phyloP scores from a whole-genome alignment of 2,113 vertebrate genomes.

The Pristiophorus japonicus region DNA sequence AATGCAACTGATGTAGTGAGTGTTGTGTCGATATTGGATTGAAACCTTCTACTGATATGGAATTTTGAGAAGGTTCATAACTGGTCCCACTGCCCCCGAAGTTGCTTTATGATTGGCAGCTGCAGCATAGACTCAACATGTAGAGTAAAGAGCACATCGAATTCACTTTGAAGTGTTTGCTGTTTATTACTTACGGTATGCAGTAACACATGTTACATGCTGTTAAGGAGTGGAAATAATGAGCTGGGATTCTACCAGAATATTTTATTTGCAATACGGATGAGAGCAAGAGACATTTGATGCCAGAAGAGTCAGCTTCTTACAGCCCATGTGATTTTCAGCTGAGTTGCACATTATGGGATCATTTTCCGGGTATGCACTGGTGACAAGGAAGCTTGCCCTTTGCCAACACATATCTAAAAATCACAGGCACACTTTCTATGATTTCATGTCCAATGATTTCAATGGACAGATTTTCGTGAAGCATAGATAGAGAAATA shows the following conservation, averaged over 20 bases:
- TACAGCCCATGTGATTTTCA: background rate
- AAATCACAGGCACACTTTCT: background rate
- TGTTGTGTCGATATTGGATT: slow-evolving; percentile 9
- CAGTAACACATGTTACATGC: slow-evolving; percentile 15
- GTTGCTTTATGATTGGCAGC: background rate
- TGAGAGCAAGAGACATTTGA: background rate
- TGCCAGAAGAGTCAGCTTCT: background rate
- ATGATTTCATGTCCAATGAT: background rate
- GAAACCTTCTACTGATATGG: background rate
- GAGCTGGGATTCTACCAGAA: background rate
- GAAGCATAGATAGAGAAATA: background rate
- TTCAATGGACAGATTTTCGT: background rate
- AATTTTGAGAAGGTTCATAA: slow-evolving; percentile 12
- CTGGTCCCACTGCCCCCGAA: background rate
- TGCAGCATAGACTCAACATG: background rate
- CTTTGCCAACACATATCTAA: background rate
- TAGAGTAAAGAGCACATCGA: background rate
- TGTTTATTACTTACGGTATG: background rate
- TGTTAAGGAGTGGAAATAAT: background rate
- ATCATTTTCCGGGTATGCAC: background rate
- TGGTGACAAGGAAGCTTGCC: background rate
- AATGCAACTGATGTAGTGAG: background rate
- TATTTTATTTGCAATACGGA: background rate
- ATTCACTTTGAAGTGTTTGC: slow-evolving; percentile 25
- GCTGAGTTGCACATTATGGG: background rate